Base-by-base conservation (phyloP, 2,797 vertebrate species). In the Ceryle rudis region DNA sequence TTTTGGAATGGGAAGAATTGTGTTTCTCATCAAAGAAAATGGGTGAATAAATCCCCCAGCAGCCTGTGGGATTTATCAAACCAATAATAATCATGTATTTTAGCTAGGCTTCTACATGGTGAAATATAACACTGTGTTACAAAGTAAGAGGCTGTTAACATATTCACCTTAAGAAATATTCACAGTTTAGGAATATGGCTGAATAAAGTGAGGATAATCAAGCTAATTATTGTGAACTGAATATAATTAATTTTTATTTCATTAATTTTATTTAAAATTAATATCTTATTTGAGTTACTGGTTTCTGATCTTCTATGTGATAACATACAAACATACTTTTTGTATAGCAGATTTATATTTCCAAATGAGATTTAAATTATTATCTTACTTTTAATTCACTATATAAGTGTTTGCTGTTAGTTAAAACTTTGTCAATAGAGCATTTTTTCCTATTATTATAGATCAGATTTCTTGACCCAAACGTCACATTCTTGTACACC, bases 341-440 rank as follows among this genome's bases (percentile, higher is more conserved):
- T 94, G 54, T 44, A 69, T 13, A 44, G 57, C 4, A 93, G 58
- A 81, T 96, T 95, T 90, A 84, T 83, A 91, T 39, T 81, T 92
- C 52, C 69, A 57, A 86, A 81, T 79, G 29, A 90, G 41, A 57
- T 86, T 96, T 86, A 66, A 87, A 89, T 66, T 55, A 19, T 42
- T 81, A 54, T 75, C 28, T 91, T 90, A 77, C 57, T 88, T 96
- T 95, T 79, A 94, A 66, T 91, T 57, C 33, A 90, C 90, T 84
- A 70, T 37, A 89, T 86, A 35, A 79, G 44, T 88, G 41, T 86
- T 10, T 81, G 14, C 25, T 71, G 19, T 61, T 88, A 80, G 77
- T 91, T 87, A 77, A 72, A 64, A 69, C 86, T 71, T 89, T 47
- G 11, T 61, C 42, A 57, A 39, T 37, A 51, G 54, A 90, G 25